phyloP scores from a whole-genome alignment of 2,888 invertebrate genomes.

The Stomorhina lunata region DNA sequence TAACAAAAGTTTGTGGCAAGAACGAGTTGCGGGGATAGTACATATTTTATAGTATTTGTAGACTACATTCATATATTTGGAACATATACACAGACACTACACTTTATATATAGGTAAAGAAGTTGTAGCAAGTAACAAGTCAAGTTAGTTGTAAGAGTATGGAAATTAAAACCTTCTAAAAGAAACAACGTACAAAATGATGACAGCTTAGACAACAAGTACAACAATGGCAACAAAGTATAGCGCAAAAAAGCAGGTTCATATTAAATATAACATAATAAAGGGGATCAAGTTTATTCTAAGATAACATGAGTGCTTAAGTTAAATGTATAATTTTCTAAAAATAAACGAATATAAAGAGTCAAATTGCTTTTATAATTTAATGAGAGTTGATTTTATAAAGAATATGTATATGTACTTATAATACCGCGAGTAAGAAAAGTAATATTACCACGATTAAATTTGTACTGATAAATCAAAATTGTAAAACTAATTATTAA shows the following conservation, averaged over 20 bases:
- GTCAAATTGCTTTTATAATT: neutral
- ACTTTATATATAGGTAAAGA: no score
- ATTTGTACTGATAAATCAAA: no score
- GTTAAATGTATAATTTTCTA: neutral
- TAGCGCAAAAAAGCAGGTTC: conserved; percentile 16
- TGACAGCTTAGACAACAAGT: conserved; percentile 46
- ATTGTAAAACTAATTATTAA: no score
- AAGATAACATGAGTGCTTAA: neutral
- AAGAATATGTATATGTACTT: no score
- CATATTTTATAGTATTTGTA: neutral
- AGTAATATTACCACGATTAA: no score
- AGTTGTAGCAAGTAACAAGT: neutral
- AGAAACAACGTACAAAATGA: conserved; percentile 39
- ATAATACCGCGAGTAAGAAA: no score
- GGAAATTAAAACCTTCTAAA: conserved; percentile 15
- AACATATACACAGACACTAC: no score
- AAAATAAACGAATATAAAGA: neutral
- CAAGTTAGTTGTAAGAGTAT: neutral
- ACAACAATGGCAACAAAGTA: neutral
- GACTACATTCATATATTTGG: no score
- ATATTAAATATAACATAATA: neutral
- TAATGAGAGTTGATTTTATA: neutral
- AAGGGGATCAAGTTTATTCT: neutral
- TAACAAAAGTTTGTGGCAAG: conserved; percentile 3
- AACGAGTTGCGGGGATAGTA: neutral